Conservation (phyloP, 2,888 invertebrate species). For the Agrotis clavis region DNA sequence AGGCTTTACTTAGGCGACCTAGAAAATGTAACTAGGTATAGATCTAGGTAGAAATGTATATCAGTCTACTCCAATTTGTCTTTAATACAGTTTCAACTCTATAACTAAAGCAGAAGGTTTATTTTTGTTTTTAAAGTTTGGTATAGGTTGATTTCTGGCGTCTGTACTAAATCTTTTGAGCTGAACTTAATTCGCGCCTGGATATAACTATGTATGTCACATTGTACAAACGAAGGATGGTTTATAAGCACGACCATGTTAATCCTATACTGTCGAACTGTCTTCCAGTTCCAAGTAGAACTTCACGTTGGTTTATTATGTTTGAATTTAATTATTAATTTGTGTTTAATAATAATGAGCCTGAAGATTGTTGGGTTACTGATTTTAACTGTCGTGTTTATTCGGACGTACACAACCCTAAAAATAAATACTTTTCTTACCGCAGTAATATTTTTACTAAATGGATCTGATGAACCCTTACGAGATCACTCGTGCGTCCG, state of each 20-base stretch:
- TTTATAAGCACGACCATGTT: neutral
- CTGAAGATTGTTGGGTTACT: neutral
- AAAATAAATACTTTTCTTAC: too few species aligned
- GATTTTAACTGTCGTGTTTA: too few species aligned
- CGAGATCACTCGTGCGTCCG: too few species aligned
- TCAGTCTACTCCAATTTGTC: too few species aligned
- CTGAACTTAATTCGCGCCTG: constrained; percentile 17
- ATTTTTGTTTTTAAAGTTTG: too few species aligned
- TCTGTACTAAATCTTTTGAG: constrained; percentile 13
- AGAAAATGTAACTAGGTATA: constrained; percentile 16
- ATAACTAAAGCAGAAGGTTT: too few species aligned
- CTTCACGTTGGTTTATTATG: constrained; percentile 12
- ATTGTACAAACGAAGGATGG: neutral
- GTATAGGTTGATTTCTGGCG: too few species aligned
- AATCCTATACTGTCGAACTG: constrained; percentile 10
- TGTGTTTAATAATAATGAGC: neutral
- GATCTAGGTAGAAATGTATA: neutral
- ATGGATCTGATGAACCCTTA: too few species aligned
- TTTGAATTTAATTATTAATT: too few species aligned
- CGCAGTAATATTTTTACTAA: too few species aligned
- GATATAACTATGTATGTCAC: constrained; percentile 9
- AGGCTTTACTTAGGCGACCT: constrained; percentile 42
- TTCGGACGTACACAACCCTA: too few species aligned
- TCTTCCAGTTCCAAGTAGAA: neutral
- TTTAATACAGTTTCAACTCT: too few species aligned